phyloP scores from a whole-genome alignment of 2,797 vertebrate genomes.

The Eupleurogrammus muticus region DNA sequence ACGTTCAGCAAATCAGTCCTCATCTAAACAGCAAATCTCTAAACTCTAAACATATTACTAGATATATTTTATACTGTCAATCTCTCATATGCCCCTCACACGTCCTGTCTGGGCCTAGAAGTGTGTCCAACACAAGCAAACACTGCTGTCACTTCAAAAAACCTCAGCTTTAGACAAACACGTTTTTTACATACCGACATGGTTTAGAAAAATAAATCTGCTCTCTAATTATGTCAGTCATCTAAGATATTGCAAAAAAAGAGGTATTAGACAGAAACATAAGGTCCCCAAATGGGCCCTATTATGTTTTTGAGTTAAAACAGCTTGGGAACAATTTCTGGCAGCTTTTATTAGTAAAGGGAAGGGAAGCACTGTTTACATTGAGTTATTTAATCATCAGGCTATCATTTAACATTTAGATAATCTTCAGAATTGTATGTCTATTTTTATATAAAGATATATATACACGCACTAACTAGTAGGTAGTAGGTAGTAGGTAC shows the following conservation, averaged over 20 bases:
- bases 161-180: slow-evolving; percentile 14
- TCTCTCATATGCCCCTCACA: slow-evolving; percentile 11
- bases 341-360: slow-evolving; percentile 22
- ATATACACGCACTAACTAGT: too few relatives aligned
- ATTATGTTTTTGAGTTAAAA: slow-evolving; percentile 14
- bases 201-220: slow-evolving; percentile 14
- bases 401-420: neutral
- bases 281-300: slow-evolving; percentile 1
- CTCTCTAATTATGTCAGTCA: slow-evolving; percentile 25
- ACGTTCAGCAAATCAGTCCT: neutral
- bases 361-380: slow-evolving; percentile 5
- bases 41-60: neutral
- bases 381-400: slow-evolving; percentile 17
- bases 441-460: too few relatives aligned
- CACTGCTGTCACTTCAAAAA: neutral
- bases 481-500: too few relatives aligned
- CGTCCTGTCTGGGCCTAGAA: slow-evolving; percentile 10
- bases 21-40: neutral
- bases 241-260: neutral
- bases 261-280: slow-evolving; percentile 6
- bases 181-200: slow-evolving; percentile 38
- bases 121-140: slow-evolving; percentile 38
- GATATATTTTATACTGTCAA: neutral
- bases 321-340: slow-evolving; percentile 21
- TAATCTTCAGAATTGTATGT: neutral